Base-by-base conservation (phyloP, 2,888 invertebrate genomes). In the Aphidoletes aphidimyza region DNA sequence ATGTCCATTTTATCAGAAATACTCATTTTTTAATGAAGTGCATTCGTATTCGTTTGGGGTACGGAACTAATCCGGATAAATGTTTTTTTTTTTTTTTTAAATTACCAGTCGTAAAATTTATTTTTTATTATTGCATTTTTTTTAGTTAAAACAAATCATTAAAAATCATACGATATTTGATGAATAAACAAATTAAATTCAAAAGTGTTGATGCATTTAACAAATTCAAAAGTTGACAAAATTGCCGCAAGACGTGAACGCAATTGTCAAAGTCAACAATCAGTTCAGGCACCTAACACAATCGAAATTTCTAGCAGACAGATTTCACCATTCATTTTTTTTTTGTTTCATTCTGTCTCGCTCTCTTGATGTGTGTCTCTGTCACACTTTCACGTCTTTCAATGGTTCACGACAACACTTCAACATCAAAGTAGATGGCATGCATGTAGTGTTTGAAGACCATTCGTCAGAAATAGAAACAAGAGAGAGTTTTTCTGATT, bases 391-490 rank as follows among this genome's bases (percentile, higher is more conserved):
- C 14, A 30, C 34, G 69, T 30, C n/a, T 14, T 22, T 54, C 54
- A 5, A 30, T 69, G 69, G 26, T 69, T 69, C 30, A 30, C n/a
- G 69, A 69, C 69, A 69, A 69, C 69, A 69, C 69, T 69, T 69
- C 69, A 69, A 69, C 2, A 30, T 5, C 3, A 54, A 30, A 69
- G 69, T 69, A 69, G 69, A 69, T 69, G 69, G 69, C 69, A 69
- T 34, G 69, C 26, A 11, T 30, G 69, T 69, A 69, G 69, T 69
- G 69, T 69, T 69, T 69, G 69, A 30, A 30, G 69, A 69, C 69
- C 69, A 69, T 69, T 69, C 69, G 69, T 69, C 69, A 69, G 34
- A 69, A 69, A 30, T 69, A 69, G 69, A 69, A 69, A 69, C 69
- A 69, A 54, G 22, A 54, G 54, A 54, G 54, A 47, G n/a, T 54